Base-by-base conservation (phyloP, 2,113 vertebrate genomes). In the Chionodraco myersi region DNA sequence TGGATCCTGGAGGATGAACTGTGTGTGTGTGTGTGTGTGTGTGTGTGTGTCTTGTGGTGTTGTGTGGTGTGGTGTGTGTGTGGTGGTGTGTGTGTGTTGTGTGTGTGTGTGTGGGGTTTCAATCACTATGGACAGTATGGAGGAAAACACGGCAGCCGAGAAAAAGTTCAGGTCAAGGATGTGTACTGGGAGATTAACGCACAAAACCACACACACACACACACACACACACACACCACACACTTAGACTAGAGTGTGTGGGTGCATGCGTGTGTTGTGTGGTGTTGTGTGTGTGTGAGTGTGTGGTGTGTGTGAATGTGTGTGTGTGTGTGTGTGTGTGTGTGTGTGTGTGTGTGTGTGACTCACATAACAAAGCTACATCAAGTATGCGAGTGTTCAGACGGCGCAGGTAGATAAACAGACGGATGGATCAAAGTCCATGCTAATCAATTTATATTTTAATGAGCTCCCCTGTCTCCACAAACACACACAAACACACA, bases 401-500 rank as follows among this genome's bases (percentile, higher is more conserved):
- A 82, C 21, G 75, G 36, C 36, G 6, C 72, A 82, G 77, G 67
- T 85, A 85, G 60, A 83, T 77, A 89, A 89, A 87, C 72, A 87
- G 77, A 81, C 10, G 15, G 79, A 80, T 82, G 84, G 90, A 92
- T 92, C 88, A 92, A 94, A 93, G 90, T 91, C 85, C 80, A 84
- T 83, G 86, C 88, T 91, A 93, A 94, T 90, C 83, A 89, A 88
- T 92, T 92, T 91, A 92, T 86, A 79, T 86, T 89, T 87, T 91
- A 92, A 94, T 93, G 88, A 93, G 87, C 77, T 91, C 87, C 90
- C 88, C 64, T 74, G 77, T 86, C 86, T 88, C 72, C 16, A 48
- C 34, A 72, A 62, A 53, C 70, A 80, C 59, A 67, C 64, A 65
- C 70, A 68, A 65, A 68, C 80, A 72, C 60, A 72, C 66, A 79